A percentile compares a stretch with the other conserved stretches of the same genome.
Conservation (phyloP, 2,888 invertebrate genomes). For the Arrhopalites spinosus region DNA sequence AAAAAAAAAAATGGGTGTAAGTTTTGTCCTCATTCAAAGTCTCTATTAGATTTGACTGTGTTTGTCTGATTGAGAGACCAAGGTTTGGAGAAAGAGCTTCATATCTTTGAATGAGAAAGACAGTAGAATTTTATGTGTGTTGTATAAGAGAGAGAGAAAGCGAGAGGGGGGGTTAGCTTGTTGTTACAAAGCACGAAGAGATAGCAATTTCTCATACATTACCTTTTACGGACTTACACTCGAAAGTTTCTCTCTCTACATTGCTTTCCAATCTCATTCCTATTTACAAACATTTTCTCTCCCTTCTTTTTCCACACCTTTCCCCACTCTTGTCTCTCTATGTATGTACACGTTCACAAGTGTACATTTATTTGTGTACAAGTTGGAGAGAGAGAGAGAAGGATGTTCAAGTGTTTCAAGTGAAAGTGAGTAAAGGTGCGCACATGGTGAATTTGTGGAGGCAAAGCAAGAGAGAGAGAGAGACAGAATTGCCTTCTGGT, state of each 20-base stretch:
- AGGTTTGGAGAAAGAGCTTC: background rate
- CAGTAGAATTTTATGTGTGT: too few species aligned
- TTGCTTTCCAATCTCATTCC: constrained; percentile 15
- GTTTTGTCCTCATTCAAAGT: background rate
- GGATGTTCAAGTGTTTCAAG: background rate
- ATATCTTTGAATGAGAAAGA: background rate
- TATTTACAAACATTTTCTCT: background rate
- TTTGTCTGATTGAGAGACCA: background rate
- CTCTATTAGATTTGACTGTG: background rate
- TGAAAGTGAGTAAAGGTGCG: background rate
- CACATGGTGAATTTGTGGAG: background rate
- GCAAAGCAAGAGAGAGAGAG: too few species aligned
- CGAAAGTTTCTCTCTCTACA: background rate
- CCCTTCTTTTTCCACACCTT: background rate
- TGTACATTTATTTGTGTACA: background rate
- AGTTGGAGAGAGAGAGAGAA: background rate
- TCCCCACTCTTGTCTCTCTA: too few species aligned
- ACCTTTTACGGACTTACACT: constrained; percentile 9
- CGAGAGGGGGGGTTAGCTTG: background rate
- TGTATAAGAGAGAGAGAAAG: background rate
- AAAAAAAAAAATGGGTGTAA: background rate
- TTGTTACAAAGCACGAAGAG: constrained; percentile 13
- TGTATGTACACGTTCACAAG: too few species aligned
- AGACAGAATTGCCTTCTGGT: too few species aligned
- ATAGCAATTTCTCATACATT: constrained; percentile 15